Conservation (phyloP, 2,797 vertebrate species). For the Lacerta agilis region DNA sequence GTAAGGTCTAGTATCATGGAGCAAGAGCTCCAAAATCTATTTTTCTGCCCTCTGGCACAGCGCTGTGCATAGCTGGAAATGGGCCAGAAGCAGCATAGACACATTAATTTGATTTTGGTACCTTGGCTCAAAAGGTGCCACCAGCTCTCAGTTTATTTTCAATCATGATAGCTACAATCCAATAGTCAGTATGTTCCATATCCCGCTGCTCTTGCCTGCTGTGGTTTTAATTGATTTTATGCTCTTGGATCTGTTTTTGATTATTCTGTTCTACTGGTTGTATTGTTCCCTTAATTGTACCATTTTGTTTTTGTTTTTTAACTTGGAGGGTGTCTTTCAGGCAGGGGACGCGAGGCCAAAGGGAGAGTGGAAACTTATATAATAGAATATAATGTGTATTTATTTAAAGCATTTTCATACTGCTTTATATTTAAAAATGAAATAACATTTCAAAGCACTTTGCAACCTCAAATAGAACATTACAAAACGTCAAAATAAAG, state of each 20-base stretch:
- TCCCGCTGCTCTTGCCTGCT: not conserved
- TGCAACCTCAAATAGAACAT: no score
- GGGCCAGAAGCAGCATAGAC: not conserved
- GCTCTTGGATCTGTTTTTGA: not conserved
- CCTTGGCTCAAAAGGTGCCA: not conserved
- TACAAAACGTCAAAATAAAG: no score
- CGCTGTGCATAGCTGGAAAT: not conserved
- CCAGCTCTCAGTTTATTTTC: not conserved
- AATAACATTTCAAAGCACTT: no score
- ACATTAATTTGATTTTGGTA: not conserved
- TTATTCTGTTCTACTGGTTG: not conserved
- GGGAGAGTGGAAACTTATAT: not conserved
- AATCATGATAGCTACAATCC: not conserved
- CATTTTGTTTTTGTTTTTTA: not conserved
- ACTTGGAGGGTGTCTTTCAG: not conserved
- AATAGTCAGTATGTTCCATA: not conserved
- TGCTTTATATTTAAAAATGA: no score
- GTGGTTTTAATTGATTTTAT: constrained; percentile 18
- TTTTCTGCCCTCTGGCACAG: not conserved
- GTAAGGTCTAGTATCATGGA: not conserved
- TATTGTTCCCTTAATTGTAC: not conserved
- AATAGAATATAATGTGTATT: no score
- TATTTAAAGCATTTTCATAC: no score
- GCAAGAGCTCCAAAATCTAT: not conserved
- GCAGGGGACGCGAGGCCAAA: not conserved